These are phyloP conservation scores for Diorhabda elongata DNA, from an alignment of 1,140 invertebrate genomes.

Conservation along the genomic window DNA sequence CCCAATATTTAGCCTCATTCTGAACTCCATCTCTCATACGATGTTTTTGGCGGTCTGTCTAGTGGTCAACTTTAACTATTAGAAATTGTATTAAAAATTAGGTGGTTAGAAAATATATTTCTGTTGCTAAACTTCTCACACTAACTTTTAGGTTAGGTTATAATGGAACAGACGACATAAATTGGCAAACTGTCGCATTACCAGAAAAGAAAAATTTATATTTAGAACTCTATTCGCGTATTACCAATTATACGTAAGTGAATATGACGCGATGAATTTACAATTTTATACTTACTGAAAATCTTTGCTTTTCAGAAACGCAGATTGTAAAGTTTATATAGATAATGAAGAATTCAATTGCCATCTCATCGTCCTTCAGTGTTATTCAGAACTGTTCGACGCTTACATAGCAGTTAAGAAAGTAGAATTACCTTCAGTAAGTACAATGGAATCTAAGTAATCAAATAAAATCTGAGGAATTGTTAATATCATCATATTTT, in stretches of 20 bases:
- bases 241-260: slow-evolving; percentile 54
- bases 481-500: too few relatives aligned
- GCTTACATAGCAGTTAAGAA: slow-evolving; percentile 48
- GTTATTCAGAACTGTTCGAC: slow-evolving; percentile 57
- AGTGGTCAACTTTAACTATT: too few relatives aligned
- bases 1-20: too few relatives aligned
- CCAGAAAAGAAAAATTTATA: slow-evolving; percentile 57
- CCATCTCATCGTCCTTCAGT: slow-evolving; percentile 57
- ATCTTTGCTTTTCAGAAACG: slow-evolving; percentile 48
- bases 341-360: slow-evolving; percentile 57
- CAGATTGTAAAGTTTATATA: slow-evolving; percentile 55
- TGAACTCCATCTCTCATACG: too few relatives aligned
- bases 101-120: too few relatives aligned
- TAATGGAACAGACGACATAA: slow-evolving; percentile 48
- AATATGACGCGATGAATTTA: background rate
- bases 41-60: too few relatives aligned
- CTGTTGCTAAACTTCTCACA: too few relatives aligned
- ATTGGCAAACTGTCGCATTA: slow-evolving; percentile 52
- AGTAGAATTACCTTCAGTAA: slow-evolving; percentile 53
- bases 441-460: slow-evolving; percentile 6
- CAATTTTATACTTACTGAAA: background rate
- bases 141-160: slow-evolving; percentile 48
- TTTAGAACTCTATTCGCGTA: slow-evolving; percentile 51
- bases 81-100: too few relatives aligned
- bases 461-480: background rate